Evolutionary conservation across 2,888 invertebrate genomes (phyloP), one percentile per base, ranked within the genome.

Genomic region (Drosophila lacicola): DNA sequence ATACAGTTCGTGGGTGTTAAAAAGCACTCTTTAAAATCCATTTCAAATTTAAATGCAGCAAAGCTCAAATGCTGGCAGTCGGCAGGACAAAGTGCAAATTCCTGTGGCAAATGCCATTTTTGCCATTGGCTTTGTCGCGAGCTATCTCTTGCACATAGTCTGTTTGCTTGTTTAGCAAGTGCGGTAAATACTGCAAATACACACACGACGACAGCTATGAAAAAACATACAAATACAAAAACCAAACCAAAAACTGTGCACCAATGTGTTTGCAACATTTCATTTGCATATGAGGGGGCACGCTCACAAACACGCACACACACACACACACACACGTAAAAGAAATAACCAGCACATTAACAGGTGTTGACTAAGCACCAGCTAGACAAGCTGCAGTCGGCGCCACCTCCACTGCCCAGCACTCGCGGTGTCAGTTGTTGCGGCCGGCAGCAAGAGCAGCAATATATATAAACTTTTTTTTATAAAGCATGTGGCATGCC

Each of bases 311-410:
- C 62, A n/a, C 10, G 21, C 47, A 41, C 25, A 36, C 17, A 37
- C n/a, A 51, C 37, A 37, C 19, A 58, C 45, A 46, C 60, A 56
- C 70, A 74, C 29, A 29, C 29, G 64, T 29, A 74, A 69, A 63
- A 41, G 47, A 33, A 56, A 62, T 71, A 69, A 62, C 68, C 70
- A 61, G 82, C 75, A 89, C 83, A 89, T 83, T 88, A 89, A 86
- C 84, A 90, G 89, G 84, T 84, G 84, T 84, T 90, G 84, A 88
- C 89, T 89, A 89, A 89, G 88, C 88, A 68, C 70, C 70, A 62
- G 34, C 57, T 46, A 71, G 66, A 67, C 68, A 64, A 46, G 53
- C 66, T 69, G 49, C 44, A 34, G 55, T 61, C 55, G 60, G 53
- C 34, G 17, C 58, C 17, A 29, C 60, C 53, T 46, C 33, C 21